These are phyloP conservation scores for Picus viridis DNA, from an alignment of 2,797 vertebrate species.

Conservation along the genomic window DNA sequence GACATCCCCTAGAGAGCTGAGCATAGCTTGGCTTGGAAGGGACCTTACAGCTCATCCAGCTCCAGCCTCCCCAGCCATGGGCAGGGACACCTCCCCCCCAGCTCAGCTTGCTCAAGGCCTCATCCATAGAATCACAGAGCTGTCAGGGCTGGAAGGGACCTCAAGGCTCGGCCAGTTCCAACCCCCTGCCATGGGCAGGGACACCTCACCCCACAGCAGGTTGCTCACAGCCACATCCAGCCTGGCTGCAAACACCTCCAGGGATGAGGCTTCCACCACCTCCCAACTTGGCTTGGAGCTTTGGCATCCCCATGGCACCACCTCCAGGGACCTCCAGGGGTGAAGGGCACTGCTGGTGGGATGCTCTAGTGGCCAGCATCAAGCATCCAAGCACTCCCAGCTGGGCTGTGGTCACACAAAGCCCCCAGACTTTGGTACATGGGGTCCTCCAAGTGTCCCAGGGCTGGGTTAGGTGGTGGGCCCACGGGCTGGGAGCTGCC, in stretches of 20 bases:
- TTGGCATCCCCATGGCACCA: neutral
- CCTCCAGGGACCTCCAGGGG: neutral
- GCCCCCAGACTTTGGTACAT: accelerated
- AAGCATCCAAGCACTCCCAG: neutral
- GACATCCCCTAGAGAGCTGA: neutral
- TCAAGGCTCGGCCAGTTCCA: too few relatives aligned
- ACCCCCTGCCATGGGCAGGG: too few relatives aligned
- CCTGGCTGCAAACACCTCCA: too few relatives aligned
- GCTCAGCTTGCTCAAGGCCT: too few relatives aligned
- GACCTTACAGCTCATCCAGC: too few relatives aligned
- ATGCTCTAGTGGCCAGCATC: accelerated
- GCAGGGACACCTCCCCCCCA: too few relatives aligned
- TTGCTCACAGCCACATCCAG: too few relatives aligned
- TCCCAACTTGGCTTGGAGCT: neutral
- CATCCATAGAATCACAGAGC: too few relatives aligned
- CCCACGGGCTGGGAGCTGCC: accelerated
- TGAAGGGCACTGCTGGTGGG: neutral
- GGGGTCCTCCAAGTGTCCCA: accelerated
- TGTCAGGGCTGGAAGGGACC: too few relatives aligned
- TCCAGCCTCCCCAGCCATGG: too few relatives aligned
- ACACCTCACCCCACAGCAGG: too few relatives aligned
- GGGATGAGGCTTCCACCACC: too few relatives aligned
- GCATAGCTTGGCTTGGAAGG: neutral
- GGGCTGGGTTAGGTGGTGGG: neutral
- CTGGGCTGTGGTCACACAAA: accelerated